Evolutionary conservation across 2,888 invertebrate genomes (phyloP).

Genomic region (Agrotis segetum): DNA sequence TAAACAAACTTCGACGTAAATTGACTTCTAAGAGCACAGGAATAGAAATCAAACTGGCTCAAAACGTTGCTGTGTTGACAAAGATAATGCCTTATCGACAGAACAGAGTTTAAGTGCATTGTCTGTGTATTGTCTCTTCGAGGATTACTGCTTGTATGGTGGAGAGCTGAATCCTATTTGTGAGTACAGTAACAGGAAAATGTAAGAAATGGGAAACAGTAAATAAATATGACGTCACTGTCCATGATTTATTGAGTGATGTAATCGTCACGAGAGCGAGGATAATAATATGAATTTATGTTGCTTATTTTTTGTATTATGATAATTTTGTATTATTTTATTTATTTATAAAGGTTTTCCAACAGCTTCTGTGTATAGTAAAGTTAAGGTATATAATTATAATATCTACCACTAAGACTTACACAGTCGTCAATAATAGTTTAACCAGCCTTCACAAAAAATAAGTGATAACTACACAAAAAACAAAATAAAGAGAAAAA

Average conservation of each 20-base stretch:
- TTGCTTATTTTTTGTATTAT: constrained; percentile 26
- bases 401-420: too few species aligned
- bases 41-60: constrained; percentile 68
- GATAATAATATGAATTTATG: constrained; percentile 21
- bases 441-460: too few species aligned
- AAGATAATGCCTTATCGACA: constrained; percentile 63
- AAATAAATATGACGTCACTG: constrained; percentile 33
- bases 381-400: too few species aligned
- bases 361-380: too few species aligned
- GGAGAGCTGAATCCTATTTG: constrained; percentile 42
- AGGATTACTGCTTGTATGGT: constrained; percentile 49
- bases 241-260: constrained; percentile 39
- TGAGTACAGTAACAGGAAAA: constrained; percentile 41
- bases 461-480: too few species aligned
- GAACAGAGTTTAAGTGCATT: constrained; percentile 61
- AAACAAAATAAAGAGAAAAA: too few species aligned
- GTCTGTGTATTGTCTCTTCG: constrained; percentile 58
- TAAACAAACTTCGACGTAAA: constrained; percentile 54
- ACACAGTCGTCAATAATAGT: too few species aligned
- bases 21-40: constrained; percentile 56
- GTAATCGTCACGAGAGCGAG: constrained; percentile 25
- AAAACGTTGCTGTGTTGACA: constrained; percentile 54
- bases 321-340: too few species aligned
- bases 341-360: too few species aligned
- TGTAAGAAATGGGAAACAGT: constrained; percentile 33